Evolutionary conservation across 2,113 vertebrate genomes (phyloP), one percentile per base, ranked within the genome.

Genomic region (Pleuronectes platessa): DNA sequence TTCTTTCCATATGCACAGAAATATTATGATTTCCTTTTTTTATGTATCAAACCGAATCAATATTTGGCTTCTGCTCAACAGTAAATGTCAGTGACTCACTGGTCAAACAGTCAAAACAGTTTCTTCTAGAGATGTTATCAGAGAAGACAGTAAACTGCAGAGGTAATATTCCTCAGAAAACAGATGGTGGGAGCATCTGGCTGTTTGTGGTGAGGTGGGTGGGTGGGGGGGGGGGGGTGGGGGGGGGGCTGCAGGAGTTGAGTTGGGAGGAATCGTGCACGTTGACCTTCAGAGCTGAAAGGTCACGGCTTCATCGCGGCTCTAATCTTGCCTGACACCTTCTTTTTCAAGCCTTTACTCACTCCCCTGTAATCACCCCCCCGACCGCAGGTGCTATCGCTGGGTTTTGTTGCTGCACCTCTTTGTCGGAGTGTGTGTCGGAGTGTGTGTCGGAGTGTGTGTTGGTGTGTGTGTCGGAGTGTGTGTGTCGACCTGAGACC

Each of bases 281-380:
- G 9, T 18, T 79, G 82, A 91, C 81, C 86, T 74, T 35, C 6
- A n/a, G 40, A 76, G 89, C 77, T 88, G 13, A 86, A 84, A 84
- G 85, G 75, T 91, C 83, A 53, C 80, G 3, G 12, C 62, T 58
- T 66, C 69, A 74, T 61, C 67, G 2, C 40, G 66, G 65, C 73
- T 86, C 78, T 86, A 88, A 88, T 85, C 86, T 81, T 63, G 6
- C 82, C 26, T 79, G 84, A 90, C 82, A 85, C 75, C 84, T 83
- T 76, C 69, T 88, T 82, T 83, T 84, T 69, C 56, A 62, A 53
- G 3, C 26, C 82, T 79, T 61, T 42, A 51, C 69, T 60, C 82
- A 17, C 65, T 49, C 71, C 45, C 86, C 86, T 90, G 86, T 92
- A 86, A 91, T 92, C 85, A 88, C 84, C 72, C 71, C 66, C 20